Percentiles rank a stretch among this genome's conserved stretches.
phyloP scores from a whole-genome alignment of 2,113 vertebrate genomes.

The Acrocephalus arundinaceus region DNA sequence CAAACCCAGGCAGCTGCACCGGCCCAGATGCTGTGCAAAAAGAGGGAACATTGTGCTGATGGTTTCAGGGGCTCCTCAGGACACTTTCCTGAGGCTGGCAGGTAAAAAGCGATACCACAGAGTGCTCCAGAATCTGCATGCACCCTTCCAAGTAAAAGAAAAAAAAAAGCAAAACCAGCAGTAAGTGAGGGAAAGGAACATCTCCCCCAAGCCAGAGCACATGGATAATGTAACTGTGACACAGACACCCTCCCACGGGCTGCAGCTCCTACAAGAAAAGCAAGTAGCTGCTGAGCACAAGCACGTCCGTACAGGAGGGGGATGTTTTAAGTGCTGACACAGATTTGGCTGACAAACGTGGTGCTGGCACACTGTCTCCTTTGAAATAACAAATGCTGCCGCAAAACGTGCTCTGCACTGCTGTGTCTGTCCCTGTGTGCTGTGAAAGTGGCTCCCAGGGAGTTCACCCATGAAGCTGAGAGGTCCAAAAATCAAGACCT shows the following conservation, averaged over 20 bases:
- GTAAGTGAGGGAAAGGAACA: background rate
- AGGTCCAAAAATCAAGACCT: background rate
- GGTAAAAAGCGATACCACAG: fast-evolving
- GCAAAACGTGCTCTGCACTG: background rate
- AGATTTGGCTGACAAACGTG: conserved; percentile 4
- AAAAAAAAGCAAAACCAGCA: background rate
- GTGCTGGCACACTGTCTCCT: conserved; percentile 30
- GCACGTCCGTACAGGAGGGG: background rate
- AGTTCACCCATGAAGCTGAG: background rate
- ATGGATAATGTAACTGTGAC: background rate
- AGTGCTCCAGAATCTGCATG: background rate
- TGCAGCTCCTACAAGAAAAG: conserved; percentile 41
- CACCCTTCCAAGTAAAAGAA: background rate
- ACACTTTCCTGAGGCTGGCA: background rate
- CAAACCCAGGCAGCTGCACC: background rate
- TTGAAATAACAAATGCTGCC: background rate
- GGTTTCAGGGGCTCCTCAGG: background rate
- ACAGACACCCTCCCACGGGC: conserved; percentile 43
- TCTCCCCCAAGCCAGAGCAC: background rate
- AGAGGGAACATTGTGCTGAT: background rate
- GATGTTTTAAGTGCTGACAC: conserved; percentile 33
- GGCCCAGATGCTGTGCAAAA: background rate
- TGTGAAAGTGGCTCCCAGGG: background rate
- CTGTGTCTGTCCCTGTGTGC: background rate
- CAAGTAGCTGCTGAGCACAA: conserved; percentile 46